These are phyloP conservation scores for Schmidtea mediterranea DNA, from an alignment of 1,140 invertebrate genomes.

Conservation along the genomic window DNA sequence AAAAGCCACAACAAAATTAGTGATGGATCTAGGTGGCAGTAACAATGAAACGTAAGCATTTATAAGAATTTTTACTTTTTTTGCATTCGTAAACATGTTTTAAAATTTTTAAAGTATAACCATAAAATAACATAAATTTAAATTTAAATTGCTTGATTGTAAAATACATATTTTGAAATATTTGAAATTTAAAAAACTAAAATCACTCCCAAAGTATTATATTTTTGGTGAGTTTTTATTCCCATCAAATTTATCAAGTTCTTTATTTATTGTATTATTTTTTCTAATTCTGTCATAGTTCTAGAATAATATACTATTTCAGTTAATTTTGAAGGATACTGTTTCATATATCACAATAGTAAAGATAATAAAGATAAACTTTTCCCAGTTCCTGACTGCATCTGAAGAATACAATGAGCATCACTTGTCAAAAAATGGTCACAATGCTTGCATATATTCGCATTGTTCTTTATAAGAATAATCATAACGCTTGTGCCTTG, in stretches of 20 bases:
- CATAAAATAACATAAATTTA: too few relatives aligned
- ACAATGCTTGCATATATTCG: constrained; percentile 91
- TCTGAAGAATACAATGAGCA: constrained; percentile 85
- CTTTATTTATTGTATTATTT: constrained; percentile 66
- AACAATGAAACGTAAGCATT: too few relatives aligned
- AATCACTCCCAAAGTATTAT: too few relatives aligned
- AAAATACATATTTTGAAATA: too few relatives aligned
- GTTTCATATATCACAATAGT: constrained; percentile 67
- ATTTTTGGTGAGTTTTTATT: constrained; percentile 31
- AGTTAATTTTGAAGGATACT: constrained; percentile 51
- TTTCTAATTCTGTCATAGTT: constrained; percentile 91
- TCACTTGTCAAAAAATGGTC: constrained; percentile 66
- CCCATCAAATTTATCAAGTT: constrained; percentile 70
- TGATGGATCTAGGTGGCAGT: too few relatives aligned
- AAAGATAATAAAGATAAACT: constrained; percentile 60
- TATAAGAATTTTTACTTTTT: too few relatives aligned
- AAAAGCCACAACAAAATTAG: too few relatives aligned
- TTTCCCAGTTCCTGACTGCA: constrained; percentile 80
- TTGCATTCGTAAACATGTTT: too few relatives aligned
- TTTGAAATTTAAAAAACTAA: too few relatives aligned
- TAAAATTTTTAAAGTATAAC: too few relatives aligned
- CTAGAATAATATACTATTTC: constrained; percentile 96
- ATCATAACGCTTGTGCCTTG: too few relatives aligned
- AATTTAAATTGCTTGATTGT: too few relatives aligned
- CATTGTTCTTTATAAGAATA: constrained; percentile 99